A percentile compares a stretch with the other conserved stretches of the same genome.
phyloP scores from a whole-genome alignment of 1,140 invertebrate species.

The Plectrocnemia conspersa region DNA sequence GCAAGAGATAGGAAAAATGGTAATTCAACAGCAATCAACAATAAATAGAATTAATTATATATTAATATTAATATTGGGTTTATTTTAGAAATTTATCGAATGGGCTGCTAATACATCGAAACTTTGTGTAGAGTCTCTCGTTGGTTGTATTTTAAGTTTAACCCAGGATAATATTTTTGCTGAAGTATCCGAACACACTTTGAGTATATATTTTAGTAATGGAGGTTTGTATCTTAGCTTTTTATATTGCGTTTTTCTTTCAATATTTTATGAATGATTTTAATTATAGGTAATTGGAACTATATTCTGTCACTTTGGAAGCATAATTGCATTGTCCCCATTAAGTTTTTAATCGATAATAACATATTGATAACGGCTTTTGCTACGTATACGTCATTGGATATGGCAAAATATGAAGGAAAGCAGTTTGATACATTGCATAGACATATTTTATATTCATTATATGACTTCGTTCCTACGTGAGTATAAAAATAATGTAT shows the following conservation, averaged over 20 bases:
- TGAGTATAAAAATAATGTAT: conserved; percentile 16
- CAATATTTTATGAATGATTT: conserved; percentile 5
- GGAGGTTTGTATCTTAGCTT: conserved; percentile 14
- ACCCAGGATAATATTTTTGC: conserved; percentile 26
- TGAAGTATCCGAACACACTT: conserved; percentile 17
- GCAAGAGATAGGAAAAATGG: conserved; percentile 22
- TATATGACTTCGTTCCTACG: conserved; percentile 19
- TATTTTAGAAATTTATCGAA: conserved; percentile 27
- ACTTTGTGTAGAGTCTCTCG: conserved; percentile 17
- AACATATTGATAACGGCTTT: conserved; percentile 16
- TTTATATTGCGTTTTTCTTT: neutral
- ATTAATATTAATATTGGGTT: conserved; percentile 2
- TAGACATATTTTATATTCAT: conserved; percentile 19
- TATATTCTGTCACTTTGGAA: conserved; percentile 22
- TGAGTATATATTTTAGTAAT: conserved; percentile 25
- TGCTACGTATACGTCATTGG: conserved; percentile 18
- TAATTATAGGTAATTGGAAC: conserved; percentile 26
- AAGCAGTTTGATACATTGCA: conserved; percentile 19
- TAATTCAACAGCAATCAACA: neutral
- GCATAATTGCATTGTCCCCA: conserved; percentile 24
- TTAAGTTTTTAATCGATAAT: conserved; percentile 22
- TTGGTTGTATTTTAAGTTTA: conserved; percentile 22
- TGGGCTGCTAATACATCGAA: conserved; percentile 25
- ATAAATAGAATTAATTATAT: neutral
- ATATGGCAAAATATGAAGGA: conserved; percentile 15